Base-by-base conservation (phyloP, 2,888 invertebrate species). In the Hipparchia sbordonii region DNA sequence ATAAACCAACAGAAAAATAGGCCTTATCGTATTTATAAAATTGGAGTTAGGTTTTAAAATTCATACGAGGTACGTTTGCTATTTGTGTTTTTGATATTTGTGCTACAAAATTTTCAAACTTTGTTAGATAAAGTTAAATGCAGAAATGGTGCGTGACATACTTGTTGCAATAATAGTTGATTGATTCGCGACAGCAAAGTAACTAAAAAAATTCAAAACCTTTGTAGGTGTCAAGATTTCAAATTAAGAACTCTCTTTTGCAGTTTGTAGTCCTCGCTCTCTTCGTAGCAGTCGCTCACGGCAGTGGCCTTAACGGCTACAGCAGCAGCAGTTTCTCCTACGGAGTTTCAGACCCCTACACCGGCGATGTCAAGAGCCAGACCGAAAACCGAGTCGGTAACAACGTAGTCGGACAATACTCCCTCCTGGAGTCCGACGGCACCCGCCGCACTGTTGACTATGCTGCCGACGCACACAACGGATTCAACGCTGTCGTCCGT, bases 401-500 rank as follows among this genome's bases (percentile, higher is more conserved):
- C 82, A 88, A 85, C 69, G 94, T 94, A 10, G 89, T 89, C 63
- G 94, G 94, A 23, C 90, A 92, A 76, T 94, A 94, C 84, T 93
- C 94, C 65, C 86, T 94, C 67, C 81, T 88, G 73, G 94, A 94
- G 70, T 84, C 94, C 65, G 94, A 94, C 79, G 94, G 94, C 79
- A 91, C 91, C 67, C 88, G 89, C 75, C 90, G 94, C 76, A 92
- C 89, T 48, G 94, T 95, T 2, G 94, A 95, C 85, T 95, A 94
- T 85, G 91, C 91, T 33, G 93, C 94, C 23, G 94, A 94, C 67
- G 88, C 90, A 3, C 82, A 89, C 74, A 87, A 84, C 74, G 94
- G 94, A 10, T 94, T 95, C 88, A 94, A 94, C 87, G 94, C 94
- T 65, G 89, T 94, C 62, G 94, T 94, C 0, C 91, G 90, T 84